These are phyloP conservation scores for Torymus tubicola DNA, from an alignment of 2,888 invertebrate species.

Conservation along the genomic window DNA sequence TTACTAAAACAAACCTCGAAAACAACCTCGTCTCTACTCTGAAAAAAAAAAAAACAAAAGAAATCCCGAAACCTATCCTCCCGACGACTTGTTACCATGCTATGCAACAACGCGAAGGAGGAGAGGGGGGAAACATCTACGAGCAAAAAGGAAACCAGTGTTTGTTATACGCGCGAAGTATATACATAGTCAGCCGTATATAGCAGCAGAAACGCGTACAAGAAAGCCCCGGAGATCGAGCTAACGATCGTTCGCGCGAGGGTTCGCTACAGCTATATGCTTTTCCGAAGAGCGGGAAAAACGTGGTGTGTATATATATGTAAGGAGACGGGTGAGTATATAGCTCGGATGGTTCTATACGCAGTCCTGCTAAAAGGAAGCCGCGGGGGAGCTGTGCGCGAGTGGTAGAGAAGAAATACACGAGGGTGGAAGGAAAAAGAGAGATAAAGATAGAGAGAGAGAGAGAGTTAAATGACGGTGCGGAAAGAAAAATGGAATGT, in stretches of 20 bases:
- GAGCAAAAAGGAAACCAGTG: constrained; percentile 2
- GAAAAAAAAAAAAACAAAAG: too few relatives aligned
- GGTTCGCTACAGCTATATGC: constrained; percentile 12
- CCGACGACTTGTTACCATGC: neutral
- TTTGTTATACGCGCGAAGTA: neutral
- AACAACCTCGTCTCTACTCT: too few relatives aligned
- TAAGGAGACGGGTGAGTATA: too few relatives aligned
- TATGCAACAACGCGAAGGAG: too few relatives aligned
- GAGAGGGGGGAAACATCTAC: too few relatives aligned
- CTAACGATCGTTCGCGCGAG: constrained; percentile 24
- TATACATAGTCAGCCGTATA: too few relatives aligned
- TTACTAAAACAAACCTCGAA: too few relatives aligned
- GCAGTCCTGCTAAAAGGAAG: constrained; percentile 40
- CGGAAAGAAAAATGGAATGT: constrained; percentile 23
- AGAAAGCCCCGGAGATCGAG: constrained; percentile 17
- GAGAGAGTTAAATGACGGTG: constrained; percentile 18
- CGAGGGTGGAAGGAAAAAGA: neutral
- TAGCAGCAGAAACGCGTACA: too few relatives aligned
- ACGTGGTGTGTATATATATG: too few relatives aligned
- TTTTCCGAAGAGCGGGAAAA: constrained; percentile 43
- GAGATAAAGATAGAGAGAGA: constrained; percentile 5
- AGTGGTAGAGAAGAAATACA: too few relatives aligned
- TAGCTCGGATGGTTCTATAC: too few relatives aligned
- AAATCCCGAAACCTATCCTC: too few relatives aligned
- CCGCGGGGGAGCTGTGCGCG: constrained; percentile 14